A percentile compares a stretch with the other conserved stretches of the same genome.
These are phyloP conservation scores for Acleris sparsana DNA, from an alignment of 2,888 invertebrate genomes.

Conservation along the genomic window DNA sequence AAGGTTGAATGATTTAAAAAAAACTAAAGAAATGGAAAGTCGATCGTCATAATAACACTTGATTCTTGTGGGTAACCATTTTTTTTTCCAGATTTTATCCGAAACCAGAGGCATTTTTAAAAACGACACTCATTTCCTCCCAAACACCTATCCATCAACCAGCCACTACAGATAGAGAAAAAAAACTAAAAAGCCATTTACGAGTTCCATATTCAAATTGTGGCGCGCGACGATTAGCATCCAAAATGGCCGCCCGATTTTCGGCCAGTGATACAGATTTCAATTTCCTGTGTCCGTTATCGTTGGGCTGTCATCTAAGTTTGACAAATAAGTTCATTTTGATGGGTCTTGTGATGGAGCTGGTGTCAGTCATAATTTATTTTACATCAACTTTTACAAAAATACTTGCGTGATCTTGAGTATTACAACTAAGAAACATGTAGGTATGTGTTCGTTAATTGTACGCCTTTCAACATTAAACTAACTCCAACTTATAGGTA, in stretches of 20 bases:
- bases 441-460: too few relatives aligned
- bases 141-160: conserved; percentile 60
- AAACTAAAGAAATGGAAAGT: background rate
- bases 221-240: conserved; percentile 72
- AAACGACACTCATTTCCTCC: conserved; percentile 63
- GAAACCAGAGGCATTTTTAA: conserved; percentile 36
- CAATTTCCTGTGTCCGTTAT: conserved; percentile 81
- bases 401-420: background rate
- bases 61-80: background rate
- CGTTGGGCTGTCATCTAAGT: conserved; percentile 71
- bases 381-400: conserved; percentile 56
- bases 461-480: too few relatives aligned
- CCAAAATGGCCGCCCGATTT: conserved; percentile 76
- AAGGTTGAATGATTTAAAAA: too few relatives aligned
- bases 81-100: conserved; percentile 33
- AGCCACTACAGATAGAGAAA: conserved; percentile 51
- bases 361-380: conserved; percentile 68
- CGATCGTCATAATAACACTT: background rate
- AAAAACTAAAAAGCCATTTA: conserved; percentile 60
- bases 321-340: conserved; percentile 83
- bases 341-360: conserved; percentile 69
- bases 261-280: conserved; percentile 79
- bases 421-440: too few relatives aligned
- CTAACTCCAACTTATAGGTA: background rate
- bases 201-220: conserved; percentile 77